Base-by-base conservation (phyloP, 2,113 vertebrate species). In the Gymnarchus niloticus region DNA sequence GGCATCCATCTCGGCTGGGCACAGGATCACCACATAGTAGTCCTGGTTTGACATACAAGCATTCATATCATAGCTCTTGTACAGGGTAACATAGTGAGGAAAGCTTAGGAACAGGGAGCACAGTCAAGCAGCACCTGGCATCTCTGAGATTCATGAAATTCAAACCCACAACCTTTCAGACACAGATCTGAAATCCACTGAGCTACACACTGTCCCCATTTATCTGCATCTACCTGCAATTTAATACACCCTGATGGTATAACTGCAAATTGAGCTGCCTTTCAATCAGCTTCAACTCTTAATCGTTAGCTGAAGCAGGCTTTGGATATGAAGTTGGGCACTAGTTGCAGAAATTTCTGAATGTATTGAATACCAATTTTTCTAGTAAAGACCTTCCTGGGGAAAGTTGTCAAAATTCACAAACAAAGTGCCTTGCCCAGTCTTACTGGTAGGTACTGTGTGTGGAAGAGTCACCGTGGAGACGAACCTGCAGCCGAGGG, bases 21-120 rank as follows among this genome's bases (percentile, higher is more conserved):
- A 96, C 65, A 96, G 91, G 87, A 96, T 96, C 85, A 96, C 95
- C 89, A 96, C 95, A 23, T 96, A 96, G 89, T 95, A 95, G 88
- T 96, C 95, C 95, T 96, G 87, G 17, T 73, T n/a, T 84, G 73
- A 84, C 56, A 83, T 25, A 80, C n/a, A 65, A 48, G 51, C 37
- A 81, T 84, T 85, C 81, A 83, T 81, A 44, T 54, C n/a, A n/a
- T n/a, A n/a, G n/a, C n/a, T n/a, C n/a, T n/a, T n/a, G n/a, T n/a
- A n/a, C n/a, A n/a, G n/a, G n/a, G n/a, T n/a, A n/a, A n/a, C n/a
- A n/a, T n/a, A 7, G 12, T 54, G 77, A 61, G 87, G 14, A 21
- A 73, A 0, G 12, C 65, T 69, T 19, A 33, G 33, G 14, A 41
- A 37, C 17, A 73, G 61, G 37, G 14, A 37, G 28, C 25, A 61